Conservation (phyloP, 2,113 vertebrate species). For the Lates calcarifer region DNA sequence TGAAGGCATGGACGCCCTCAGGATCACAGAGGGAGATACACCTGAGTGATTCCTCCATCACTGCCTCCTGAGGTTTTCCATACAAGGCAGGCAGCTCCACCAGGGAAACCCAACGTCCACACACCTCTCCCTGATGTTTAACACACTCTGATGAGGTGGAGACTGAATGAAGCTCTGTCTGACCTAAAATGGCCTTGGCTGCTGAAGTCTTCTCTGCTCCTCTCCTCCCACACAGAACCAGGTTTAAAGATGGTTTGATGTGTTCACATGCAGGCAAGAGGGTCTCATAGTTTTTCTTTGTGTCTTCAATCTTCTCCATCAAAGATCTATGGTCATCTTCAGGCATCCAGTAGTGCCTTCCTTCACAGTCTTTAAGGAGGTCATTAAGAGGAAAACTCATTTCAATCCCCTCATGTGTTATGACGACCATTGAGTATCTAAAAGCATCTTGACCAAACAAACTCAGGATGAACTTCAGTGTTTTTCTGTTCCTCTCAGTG, state of each 20-base stretch:
- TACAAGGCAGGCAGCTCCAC: slow-evolving; percentile 50
- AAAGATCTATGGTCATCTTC: rapidly evolving
- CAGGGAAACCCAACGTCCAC: slow-evolving; percentile 15
- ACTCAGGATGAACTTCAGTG: slow-evolving; percentile 35
- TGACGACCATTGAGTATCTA: slow-evolving; percentile 31
- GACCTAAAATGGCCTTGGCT: slow-evolving; percentile 39
- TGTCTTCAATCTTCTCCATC: slow-evolving; percentile 31
- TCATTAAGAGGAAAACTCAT: rapidly evolving
- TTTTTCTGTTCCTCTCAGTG: slow-evolving; percentile 4
- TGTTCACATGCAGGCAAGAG: too few species aligned
- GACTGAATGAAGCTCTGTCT: background rate
- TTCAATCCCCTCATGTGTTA: background rate
- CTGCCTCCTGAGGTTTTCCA: too few species aligned
- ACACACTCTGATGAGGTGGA: slow-evolving; percentile 44
- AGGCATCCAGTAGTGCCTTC: slow-evolving; percentile 1
- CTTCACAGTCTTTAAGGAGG: slow-evolving; percentile 44
- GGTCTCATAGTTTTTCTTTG: background rate
- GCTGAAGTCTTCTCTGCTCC: slow-evolving; percentile 48
- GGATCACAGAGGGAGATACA: slow-evolving; percentile 40
- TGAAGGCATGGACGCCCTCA: slow-evolving; percentile 43
- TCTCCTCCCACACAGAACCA: slow-evolving; percentile 65
- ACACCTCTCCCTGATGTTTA: slow-evolving; percentile 30
- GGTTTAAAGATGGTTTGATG: too few species aligned
- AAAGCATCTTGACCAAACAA: slow-evolving; percentile 26
- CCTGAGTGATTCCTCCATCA: slow-evolving; percentile 16